Base-by-base conservation (phyloP, 2,113 vertebrate species). In the Tetraodon nigroviridis region DNA sequence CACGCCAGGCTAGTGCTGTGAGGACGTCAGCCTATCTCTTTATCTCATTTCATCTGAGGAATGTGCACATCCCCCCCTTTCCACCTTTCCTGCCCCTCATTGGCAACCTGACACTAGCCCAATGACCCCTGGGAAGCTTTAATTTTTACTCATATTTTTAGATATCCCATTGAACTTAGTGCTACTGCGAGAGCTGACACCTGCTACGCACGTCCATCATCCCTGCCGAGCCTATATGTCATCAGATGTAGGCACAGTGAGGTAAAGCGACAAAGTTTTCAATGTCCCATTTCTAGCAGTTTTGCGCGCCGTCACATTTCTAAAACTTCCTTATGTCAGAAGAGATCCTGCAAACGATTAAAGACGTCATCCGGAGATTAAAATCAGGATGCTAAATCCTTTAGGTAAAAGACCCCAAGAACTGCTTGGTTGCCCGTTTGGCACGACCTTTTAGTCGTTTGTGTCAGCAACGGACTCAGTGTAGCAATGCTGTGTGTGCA, bases 141-240 rank as follows among this genome's bases (percentile, higher is more conserved):
- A 45, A 66, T 79, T 74, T 72, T 59, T 22, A 11, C 67, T 51
- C 41, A 18, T 83, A 84, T 86, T 80, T 85, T 84, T 84, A 78
- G 74, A 69, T 52, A 76, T 76, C 63, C 72, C 59, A 59, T 17
- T 19, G 27, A 63, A 60, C 65, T 69, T 79, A 70, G 60, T 69
- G 61, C 59, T 47, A 53, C 62, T n/a, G 49, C 40, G 61, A 62
- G 51, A 56, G 55, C 37, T 32, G 54, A 55, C 71, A 78, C 66
- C 74, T 77, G 82, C 70, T 76, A 65, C 2, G 1, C 16, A 29
- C 58, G 58, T 79, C 58, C 61, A 50, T 64, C 64, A 68, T 27
- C 24, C 24, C 24, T 6, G 24, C 24, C 24, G 32, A 8, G 32
- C 47, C 11, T 13, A 19, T 2, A 1, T 49, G 32, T 51, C 73